Evolutionary conservation across 2,888 invertebrate species (phyloP), one percentile per base, ranked within the genome.

Genomic region (Chrysolina haemoptera): DNA sequence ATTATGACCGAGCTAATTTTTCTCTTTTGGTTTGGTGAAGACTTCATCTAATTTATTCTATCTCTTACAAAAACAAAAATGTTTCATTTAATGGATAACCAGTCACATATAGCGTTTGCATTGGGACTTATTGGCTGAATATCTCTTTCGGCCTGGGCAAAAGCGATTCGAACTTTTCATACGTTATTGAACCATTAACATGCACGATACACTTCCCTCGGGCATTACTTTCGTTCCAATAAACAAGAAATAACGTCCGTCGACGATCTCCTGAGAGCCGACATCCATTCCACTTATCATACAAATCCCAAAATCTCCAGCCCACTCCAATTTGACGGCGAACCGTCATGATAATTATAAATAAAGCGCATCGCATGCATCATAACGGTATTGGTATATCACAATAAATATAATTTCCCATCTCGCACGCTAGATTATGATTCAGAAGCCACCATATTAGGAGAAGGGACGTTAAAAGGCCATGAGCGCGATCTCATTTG

Each of bases 381-480:
- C 77, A 78, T 73, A 76, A 78, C 68, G 62, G 55, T 55, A 43
- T 62, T 65, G 73, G 70, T 65, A 75, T 76, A 76, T 75, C 76
- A 76, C 79, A 82, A 82, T 84, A 84, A 83, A 84, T 82, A 84
- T 84, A 85, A 85, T 84, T 85, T 83, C 82, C 79, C 82, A 84
- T 84, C 83, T 83, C 82, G 84, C 83, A 82, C 83, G 80, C 82
- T 46, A 81, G 81, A 84, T 85, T 84, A 85, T 84, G 85, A 85
- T 85, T 84, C 84, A 84, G 84, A 82, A 82, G 76, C 83, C 82
- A 84, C 84, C 83, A 84, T 84, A 84, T 84, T 81, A 79, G 75
- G 74, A 78, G 79, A 80, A 81, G 80, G 81, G 74, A 76, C 77
- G 69, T n/a, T n/a, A n/a, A n/a, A n/a, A n/a, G n/a, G n/a, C n/a